A percentile compares a stretch with the other conserved stretches of the same genome.
phyloP scores from a whole-genome alignment of 92 coral and sea anemone genomes.

The Phenganax subtilis region DNA sequence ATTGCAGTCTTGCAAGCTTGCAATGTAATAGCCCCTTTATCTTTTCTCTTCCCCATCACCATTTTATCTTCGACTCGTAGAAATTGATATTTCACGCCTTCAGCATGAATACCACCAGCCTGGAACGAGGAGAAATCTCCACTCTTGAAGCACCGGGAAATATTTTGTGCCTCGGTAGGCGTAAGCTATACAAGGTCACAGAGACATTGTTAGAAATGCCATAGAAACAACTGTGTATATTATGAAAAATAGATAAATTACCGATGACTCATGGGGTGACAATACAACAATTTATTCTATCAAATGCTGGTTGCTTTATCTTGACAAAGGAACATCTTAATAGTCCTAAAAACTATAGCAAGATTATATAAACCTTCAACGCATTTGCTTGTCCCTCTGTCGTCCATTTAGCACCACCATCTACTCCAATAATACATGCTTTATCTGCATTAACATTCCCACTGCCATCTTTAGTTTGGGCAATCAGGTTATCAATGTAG shows the following conservation, averaged over 20 bases:
- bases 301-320: not conserved
- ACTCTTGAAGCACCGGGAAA: slow-evolving; percentile 53
- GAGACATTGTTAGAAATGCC: not conserved
- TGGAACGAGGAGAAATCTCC: slow-evolving; percentile 51
- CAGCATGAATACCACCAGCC: slow-evolving; percentile 49
- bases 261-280: too few relatives aligned
- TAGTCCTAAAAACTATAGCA: not conserved
- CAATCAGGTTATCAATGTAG: slow-evolving; percentile 56
- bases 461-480: slow-evolving; percentile 50
- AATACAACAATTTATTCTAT: slow-evolving; percentile 2
- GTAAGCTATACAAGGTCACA: slow-evolving; percentile 22
- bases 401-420: slow-evolving; percentile 61
- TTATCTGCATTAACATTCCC: slow-evolving; percentile 55
- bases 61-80: slow-evolving; percentile 59
- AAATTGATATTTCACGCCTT: slow-evolving; percentile 59
- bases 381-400: slow-evolving; percentile 51
- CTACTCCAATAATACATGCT: slow-evolving; percentile 61
- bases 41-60: slow-evolving; percentile 56
- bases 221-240: not conserved
- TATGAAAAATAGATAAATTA: not conserved
- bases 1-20: slow-evolving; percentile 68
- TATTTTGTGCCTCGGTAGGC: slow-evolving; percentile 38
- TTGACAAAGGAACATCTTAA: not conserved
- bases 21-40: slow-evolving; percentile 50
- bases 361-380: slow-evolving; percentile 43